phyloP scores from a whole-genome alignment of 2,888 invertebrate genomes.

The Salpingus planirostris region DNA sequence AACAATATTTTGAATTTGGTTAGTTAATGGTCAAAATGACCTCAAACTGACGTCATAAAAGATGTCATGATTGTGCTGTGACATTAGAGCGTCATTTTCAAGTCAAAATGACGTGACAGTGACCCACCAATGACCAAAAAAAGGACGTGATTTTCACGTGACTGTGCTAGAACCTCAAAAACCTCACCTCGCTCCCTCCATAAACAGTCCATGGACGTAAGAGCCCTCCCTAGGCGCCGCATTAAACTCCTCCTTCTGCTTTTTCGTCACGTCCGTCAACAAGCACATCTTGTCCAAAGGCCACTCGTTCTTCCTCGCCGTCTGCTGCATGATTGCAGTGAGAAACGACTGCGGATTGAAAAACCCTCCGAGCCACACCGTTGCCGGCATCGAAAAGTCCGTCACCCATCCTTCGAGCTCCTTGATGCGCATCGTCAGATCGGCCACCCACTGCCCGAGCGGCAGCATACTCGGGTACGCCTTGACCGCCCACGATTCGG shows the following conservation, averaged over 20 bases:
- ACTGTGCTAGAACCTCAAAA: too few relatives aligned
- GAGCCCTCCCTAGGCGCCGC: constrained; percentile 85
- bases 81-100: too few relatives aligned
- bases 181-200: constrained; percentile 71
- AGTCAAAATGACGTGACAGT: too few relatives aligned
- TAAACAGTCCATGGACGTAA: constrained; percentile 77
- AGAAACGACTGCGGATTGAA: constrained; percentile 96
- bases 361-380: constrained; percentile 91
- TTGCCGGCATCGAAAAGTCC: constrained; percentile 78
- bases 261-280: constrained; percentile 91
- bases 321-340: constrained; percentile 96
- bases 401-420: constrained; percentile 83
- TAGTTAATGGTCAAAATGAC: too few relatives aligned
- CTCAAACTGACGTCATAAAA: too few relatives aligned
- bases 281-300: constrained; percentile 94
- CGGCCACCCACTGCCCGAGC: constrained; percentile 76
- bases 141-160: too few relatives aligned
- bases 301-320: constrained; percentile 92
- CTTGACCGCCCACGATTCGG: constrained; percentile 71
- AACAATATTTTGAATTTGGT: too few relatives aligned
- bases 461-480: constrained; percentile 85
- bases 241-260: constrained; percentile 73
- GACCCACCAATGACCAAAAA: too few relatives aligned
- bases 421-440: constrained; percentile 67
- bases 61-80: too few relatives aligned